Conservation (phyloP, 1,140 invertebrate species). For the Paraescarpia echinospica region DNA sequence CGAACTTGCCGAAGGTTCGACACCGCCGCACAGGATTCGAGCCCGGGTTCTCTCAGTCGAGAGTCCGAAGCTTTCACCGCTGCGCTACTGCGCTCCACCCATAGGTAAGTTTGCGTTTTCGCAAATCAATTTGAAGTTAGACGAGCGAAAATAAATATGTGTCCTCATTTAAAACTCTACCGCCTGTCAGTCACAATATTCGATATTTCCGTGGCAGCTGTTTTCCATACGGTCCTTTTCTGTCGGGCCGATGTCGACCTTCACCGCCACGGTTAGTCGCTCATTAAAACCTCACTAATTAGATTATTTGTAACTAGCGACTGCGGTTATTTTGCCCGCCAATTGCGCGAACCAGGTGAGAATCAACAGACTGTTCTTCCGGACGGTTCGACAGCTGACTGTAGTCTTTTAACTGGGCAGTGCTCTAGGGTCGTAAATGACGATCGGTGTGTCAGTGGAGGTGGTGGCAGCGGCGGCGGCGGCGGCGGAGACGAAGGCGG, state of each 20-base stretch:
- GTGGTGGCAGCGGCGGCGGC: no score
- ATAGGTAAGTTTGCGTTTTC: no score
- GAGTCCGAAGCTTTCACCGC: no score
- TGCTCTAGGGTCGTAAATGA: neutral
- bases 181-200: neutral
- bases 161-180: neutral
- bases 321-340: neutral
- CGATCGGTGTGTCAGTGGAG: neutral
- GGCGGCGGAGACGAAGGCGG: no score
- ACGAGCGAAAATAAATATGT: no score
- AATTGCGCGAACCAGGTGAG: neutral
- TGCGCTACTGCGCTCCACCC: no score
- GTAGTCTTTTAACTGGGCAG: no score
- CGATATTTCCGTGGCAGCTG: neutral
- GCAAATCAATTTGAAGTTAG: no score
- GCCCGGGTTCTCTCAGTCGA: no score
- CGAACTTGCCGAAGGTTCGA: no score
- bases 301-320: neutral
- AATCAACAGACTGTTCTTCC: neutral
- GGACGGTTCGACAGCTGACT: neutral
- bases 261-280: neutral
- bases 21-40: no score
- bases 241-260: neutral
- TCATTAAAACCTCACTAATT: slow-evolving; percentile 1
- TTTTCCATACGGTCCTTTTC: neutral